Base-by-base conservation (phyloP, 2,113 vertebrate genomes). In the Gallinago media region DNA sequence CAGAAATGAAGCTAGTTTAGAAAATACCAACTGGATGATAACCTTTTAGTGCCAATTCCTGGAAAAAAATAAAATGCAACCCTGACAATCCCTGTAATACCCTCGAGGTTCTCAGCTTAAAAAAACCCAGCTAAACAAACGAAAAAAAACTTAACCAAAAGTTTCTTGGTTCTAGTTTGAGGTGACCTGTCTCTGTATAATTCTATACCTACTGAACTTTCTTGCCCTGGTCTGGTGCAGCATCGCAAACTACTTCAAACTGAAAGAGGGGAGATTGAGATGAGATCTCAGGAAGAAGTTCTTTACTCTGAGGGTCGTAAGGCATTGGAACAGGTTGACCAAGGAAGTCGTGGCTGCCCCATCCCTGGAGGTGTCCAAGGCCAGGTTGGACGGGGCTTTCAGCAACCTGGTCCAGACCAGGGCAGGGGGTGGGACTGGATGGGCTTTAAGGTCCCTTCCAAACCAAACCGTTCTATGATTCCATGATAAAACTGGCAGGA, bases 191-290 rank as follows among this genome's bases (percentile, higher is more conserved):
- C 52, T 36, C 36, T 3, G 0, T 26, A 4, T 31, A 21, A 32
- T 15, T 59, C 44, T 22, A 0, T 17, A 6, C 1, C 9, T 12
- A 6, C 40, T 23, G 54, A 23, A 19, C 62, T 49, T 55, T 11
- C 38, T 27, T 21, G 36, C 61, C 54, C 36, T 6, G 3, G 3
- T 18, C 46, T 36, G 44, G 21, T 9, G 4, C 20, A 79, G 55
- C 62, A 27, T n/a, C 47, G 3, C 29, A 16, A 17, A 19, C 16
- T 36, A 36, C 44, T 31, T 56, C 44, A 22, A 31, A 23, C 47
- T 40, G 27, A 34, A 58, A 15, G 56, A 58, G 56, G 56, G 19
- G 32, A 34, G 32, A 34, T 9, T 58, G 4, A 15, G 32, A 58
- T 34, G 3, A 23, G 32, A 34, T 58, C 2, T 58, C 3, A 15